These are phyloP conservation scores for Pungitius pungitius DNA, from an alignment of 2,113 vertebrate species.

Conservation along the genomic window DNA sequence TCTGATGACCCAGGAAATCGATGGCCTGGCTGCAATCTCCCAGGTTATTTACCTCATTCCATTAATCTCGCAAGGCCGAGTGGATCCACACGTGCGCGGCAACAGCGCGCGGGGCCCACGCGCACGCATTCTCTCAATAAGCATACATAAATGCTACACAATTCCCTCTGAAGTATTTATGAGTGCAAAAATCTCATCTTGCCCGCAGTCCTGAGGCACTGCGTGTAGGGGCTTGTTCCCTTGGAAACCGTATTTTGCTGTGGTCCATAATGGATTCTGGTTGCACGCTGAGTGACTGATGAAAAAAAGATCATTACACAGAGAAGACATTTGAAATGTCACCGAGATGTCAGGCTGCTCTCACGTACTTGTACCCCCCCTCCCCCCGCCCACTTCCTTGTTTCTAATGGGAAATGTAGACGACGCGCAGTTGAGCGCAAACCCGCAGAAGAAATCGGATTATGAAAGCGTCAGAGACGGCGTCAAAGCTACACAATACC, in stretches of 20 bases:
- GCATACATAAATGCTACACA: constrained; percentile 53
- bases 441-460: constrained; percentile 2
- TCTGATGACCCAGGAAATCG: constrained; percentile 77
- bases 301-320: constrained; percentile 62
- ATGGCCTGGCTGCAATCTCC: constrained; percentile 69
- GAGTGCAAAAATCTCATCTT: constrained; percentile 61
- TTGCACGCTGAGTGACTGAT: constrained; percentile 64
- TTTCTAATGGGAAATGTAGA: constrained; percentile 32
- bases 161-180: constrained; percentile 49
- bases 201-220: constrained; percentile 51
- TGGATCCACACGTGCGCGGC: constrained; percentile 27
- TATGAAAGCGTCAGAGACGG: not conserved
- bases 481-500: not conserved
- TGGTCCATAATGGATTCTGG: constrained; percentile 69
- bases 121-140: constrained; percentile 30
- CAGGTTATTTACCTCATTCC: constrained; percentile 70
- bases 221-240: constrained; percentile 72
- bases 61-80: constrained; percentile 63
- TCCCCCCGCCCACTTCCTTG: not conserved
- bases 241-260: constrained; percentile 75
- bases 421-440: not conserved
- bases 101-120: constrained; percentile 31
- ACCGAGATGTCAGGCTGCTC: constrained; percentile 55
- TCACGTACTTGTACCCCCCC: constrained; percentile 28
- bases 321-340: constrained; percentile 65